These are phyloP conservation scores for Rhopalosiphum maidis DNA, from an alignment of 1,140 invertebrate species.

Conservation along the genomic window DNA sequence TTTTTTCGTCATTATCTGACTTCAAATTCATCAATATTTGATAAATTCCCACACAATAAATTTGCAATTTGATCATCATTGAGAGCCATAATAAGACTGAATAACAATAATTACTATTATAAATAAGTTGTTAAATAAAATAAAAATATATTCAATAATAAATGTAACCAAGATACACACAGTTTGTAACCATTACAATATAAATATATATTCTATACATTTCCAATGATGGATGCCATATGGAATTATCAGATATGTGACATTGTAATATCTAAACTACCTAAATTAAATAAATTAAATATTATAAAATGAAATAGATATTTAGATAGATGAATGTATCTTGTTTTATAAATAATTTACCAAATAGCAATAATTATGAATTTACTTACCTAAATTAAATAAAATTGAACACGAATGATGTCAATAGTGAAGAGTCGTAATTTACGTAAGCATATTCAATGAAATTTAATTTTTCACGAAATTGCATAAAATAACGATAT, in stretches of 20 bases:
- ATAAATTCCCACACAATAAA: background rate
- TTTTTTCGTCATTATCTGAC: background rate
- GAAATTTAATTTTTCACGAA: too few species aligned
- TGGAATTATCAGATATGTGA: conserved; percentile 62
- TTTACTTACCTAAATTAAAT: too few species aligned
- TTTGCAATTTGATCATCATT: background rate
- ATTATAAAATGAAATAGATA: background rate
- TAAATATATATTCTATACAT: background rate
- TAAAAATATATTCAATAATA: background rate
- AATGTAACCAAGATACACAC: background rate
- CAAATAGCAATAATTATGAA: too few species aligned
- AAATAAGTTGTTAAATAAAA: background rate
- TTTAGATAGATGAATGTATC: background rate
- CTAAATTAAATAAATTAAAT: background rate
- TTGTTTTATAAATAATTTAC: too few species aligned
- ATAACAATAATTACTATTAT: background rate
- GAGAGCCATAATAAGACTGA: background rate
- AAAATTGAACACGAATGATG: too few species aligned
- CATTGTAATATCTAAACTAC: background rate
- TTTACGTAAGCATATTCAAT: too few species aligned
- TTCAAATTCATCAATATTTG: background rate
- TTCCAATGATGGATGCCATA: conserved; percentile 60
- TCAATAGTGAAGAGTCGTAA: too few species aligned
- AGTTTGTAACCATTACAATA: background rate
- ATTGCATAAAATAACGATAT: too few species aligned